Percentiles rank a stretch among this genome's conserved stretches.
Conservation (phyloP, 2,888 invertebrate species). For the Tetramorium bicarinatum region DNA sequence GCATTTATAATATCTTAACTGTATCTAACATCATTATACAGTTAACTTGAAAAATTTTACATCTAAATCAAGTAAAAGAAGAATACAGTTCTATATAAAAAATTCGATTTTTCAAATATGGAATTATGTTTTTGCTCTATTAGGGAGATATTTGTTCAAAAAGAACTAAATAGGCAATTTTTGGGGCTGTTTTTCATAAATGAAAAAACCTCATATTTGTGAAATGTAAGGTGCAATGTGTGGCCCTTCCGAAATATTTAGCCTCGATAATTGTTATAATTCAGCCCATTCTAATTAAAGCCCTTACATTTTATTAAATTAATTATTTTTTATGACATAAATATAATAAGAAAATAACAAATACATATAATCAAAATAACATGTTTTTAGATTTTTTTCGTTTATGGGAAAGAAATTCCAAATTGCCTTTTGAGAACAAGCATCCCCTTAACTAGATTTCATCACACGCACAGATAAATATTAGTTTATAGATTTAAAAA, state of each 20-base stretch:
- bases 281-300: too few relatives aligned
- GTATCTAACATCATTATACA: conserved; percentile 7
- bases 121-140: neutral
- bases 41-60: neutral
- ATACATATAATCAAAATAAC: neutral
- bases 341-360: neutral
- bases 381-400: neutral
- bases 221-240: too few relatives aligned
- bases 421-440: neutral
- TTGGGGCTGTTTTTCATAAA: neutral
- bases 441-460: neutral
- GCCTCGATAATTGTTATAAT: too few relatives aligned
- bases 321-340: neutral
- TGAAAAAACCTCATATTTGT: too few relatives aligned
- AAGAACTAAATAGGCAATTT: neutral
- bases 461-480: neutral
- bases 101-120: neutral
- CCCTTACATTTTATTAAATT: too few relatives aligned
- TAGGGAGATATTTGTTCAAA: neutral
- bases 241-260: too few relatives aligned
- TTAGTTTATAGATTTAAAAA: neutral
- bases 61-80: neutral
- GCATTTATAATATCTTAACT: neutral
- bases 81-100: neutral
- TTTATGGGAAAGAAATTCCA: neutral